Conservation (phyloP, 2,888 invertebrate genomes). For the Pycnomerus fuliginosus region DNA sequence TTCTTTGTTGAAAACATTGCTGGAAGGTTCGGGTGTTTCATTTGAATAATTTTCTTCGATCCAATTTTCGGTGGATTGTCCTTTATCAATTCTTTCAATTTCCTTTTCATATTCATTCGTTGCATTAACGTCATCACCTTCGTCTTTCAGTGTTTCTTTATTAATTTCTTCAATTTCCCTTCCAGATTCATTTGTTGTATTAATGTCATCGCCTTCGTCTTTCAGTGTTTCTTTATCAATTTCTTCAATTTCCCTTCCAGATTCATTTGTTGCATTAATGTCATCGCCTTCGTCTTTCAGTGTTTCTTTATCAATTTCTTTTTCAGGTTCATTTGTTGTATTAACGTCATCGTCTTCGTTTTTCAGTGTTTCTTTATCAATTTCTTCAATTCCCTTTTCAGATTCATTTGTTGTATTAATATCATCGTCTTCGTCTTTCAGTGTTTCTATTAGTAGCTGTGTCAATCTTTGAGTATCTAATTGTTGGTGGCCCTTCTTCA, state of each 20-base stretch:
- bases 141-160: constrained; percentile 6
- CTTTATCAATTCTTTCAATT: no score
- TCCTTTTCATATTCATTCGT: no score
- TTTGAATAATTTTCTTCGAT: no score
- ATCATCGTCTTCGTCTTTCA: constrained; percentile 4
- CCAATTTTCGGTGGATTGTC: no score
- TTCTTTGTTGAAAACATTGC: no score
- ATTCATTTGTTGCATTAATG: constrained; percentile 1
- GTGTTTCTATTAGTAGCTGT: constrained; percentile 7
- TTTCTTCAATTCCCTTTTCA: constrained; percentile 7
- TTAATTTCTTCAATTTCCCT: constrained; percentile 7
- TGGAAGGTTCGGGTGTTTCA: no score
- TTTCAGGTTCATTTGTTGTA: neutral
- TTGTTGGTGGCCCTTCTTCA: constrained; percentile 1
- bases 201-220: constrained; percentile 1
- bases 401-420: neutral
- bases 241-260: constrained; percentile 7
- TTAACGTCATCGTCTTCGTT: constrained; percentile 7
- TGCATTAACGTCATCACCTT: constrained; percentile 5
- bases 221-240: constrained; percentile 6
- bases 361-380: constrained; percentile 6
- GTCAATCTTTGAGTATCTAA: constrained; percentile 2
- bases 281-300: constrained; percentile 2
- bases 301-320: neutral
- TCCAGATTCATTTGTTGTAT: no score